Base-by-base conservation (phyloP, 2,113 vertebrate species). In the Mobula hypostoma region DNA sequence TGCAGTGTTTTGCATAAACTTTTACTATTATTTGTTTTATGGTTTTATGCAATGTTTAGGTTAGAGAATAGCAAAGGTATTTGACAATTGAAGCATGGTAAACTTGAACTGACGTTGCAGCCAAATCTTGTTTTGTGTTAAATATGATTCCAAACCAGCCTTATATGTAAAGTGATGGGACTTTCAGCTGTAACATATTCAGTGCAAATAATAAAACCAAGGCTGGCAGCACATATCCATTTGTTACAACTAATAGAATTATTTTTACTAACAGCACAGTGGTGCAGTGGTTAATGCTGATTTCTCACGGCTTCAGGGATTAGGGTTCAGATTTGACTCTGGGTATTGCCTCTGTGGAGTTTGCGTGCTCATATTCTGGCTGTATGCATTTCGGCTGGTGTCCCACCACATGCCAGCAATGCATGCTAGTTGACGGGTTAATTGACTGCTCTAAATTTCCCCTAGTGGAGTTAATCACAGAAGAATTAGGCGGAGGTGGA, bases 191-290 rank as follows among this genome's bases (percentile, higher is more conserved):
- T 93, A 72, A 74, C 74, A 40, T 93, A 72, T 93, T 66, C 66
- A 63, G 14, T 32, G 36, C 91, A 93, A 93, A 74, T 14, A 48
- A 76, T 93, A 74, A 93, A 93, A 93, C 36, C 27, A 72, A 72
- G 40, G 68, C 91, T 93, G 68, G 21, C 48, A 36, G n/a, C 29
- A 92, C 40, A 92, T 40, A 74, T 48, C 40, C 21, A 15, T 48
- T 74, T 74, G 2, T 91, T 68, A 21, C 66, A 91, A 36, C 19
- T 66, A 1, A 66, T 11, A 66, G 14, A 66, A 66, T 66, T 48
- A 14, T 66, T 66, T 66, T 72, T 72, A 5, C 70, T 74, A 5
- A 74, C 21, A 24, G 21, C 21, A 48, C 48, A 48, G 48, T 48
- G 48, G 48, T 48, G 1, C 48, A 48, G 48, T 48, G 48, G 48